Percentiles rank a stretch among this genome's conserved stretches.
Conservation (phyloP, 2,113 vertebrate species). For the Nyctereutes procyonoides region DNA sequence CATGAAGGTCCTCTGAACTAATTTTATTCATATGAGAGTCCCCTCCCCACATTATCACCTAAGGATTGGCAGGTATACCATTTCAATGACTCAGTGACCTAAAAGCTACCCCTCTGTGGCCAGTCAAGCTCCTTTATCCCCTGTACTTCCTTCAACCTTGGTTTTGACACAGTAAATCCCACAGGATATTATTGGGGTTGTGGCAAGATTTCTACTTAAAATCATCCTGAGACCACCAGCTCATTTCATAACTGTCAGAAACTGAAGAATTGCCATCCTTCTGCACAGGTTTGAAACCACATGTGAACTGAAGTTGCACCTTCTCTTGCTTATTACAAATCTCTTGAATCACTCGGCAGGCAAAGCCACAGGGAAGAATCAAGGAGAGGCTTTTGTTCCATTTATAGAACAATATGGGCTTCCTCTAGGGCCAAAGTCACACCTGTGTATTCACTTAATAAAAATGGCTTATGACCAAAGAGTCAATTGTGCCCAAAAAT, state of each 20-base stretch:
- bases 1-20: not conserved
- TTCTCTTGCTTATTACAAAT: conserved; percentile 57
- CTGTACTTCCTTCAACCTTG: conserved; percentile 45
- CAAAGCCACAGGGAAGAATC: not conserved
- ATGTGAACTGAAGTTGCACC: conserved; percentile 38
- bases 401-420: conserved; percentile 67
- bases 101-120: not conserved
- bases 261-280: not conserved
- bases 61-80: not conserved
- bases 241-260: conserved; percentile 54
- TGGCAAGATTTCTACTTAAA: conserved; percentile 54
- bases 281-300: not conserved
- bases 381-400: conserved; percentile 59
- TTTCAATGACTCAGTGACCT: not conserved
- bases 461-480: conserved; percentile 38
- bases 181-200: not conserved
- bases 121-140: conserved; percentile 28
- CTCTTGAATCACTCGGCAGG: not conserved
- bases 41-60: not conserved
- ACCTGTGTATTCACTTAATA: conserved; percentile 59
- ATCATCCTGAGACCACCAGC: conserved; percentile 43
- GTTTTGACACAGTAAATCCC: conserved; percentile 62
- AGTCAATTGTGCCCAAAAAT: not conserved
- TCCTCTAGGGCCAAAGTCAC: conserved; percentile 42
- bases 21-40: not conserved